Conservation (phyloP, 2,797 vertebrate species). For the Arrhamphus sclerolepis region DNA sequence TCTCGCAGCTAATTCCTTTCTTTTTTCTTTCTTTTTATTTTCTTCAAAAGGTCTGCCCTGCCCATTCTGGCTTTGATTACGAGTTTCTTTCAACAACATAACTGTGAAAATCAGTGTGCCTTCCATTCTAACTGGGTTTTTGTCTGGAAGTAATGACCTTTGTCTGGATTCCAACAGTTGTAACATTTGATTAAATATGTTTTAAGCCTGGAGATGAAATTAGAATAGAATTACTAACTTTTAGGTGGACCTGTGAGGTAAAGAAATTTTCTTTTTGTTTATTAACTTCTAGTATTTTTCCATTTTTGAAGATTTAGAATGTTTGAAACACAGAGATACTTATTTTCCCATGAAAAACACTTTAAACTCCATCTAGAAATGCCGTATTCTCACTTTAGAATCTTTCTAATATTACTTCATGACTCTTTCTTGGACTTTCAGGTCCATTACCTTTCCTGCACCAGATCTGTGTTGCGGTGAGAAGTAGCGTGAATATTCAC, state of each 20-base stretch:
- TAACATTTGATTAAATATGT: background rate
- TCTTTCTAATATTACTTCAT: background rate
- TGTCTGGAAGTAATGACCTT: constrained; percentile 17
- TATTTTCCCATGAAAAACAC: background rate
- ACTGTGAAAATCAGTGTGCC: background rate
- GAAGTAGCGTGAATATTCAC: constrained; percentile 9
- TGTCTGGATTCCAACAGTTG: background rate
- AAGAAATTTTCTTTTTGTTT: too few species aligned
- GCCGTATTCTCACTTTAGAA: background rate
- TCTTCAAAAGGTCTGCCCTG: too few species aligned
- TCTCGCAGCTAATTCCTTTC: too few species aligned
- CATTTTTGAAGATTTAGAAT: background rate
- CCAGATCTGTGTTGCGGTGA: background rate
- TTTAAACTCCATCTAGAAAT: background rate
- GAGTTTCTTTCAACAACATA: too few species aligned
- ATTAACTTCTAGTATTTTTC: too few species aligned
- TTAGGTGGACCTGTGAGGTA: background rate
- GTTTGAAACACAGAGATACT: background rate
- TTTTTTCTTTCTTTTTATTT: too few species aligned
- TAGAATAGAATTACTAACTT: background rate
- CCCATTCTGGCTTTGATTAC: too few species aligned
- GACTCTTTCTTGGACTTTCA: background rate
- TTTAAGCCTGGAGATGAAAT: constrained; percentile 11
- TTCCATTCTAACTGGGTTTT: background rate
- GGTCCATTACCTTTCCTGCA: background rate